Base-by-base conservation (phyloP, 2,113 vertebrate species). In the Hirundichthys speculiger region DNA sequence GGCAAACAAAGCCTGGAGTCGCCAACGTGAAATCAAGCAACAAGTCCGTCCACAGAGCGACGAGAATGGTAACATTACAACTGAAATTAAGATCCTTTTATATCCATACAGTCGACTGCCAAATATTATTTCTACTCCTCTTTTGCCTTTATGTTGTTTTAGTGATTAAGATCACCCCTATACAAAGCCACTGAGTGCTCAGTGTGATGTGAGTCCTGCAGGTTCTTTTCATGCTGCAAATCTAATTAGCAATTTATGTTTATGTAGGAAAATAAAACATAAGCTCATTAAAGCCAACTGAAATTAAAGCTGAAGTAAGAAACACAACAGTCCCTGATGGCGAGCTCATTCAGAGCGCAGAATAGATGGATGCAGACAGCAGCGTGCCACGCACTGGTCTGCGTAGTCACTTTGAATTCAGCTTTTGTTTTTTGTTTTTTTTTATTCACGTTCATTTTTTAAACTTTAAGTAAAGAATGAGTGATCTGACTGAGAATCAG, bases 61-160 rank as follows among this genome's bases (percentile, higher is more conserved):
- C 7, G n/a, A 64, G 22, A 48, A 59, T 24, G 24, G 47, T 11
- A 11, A 5, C 51, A 27, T 15, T 52, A 57, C 16, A 75, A 24
- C 60, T 24, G 10, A 38, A 38, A n/a, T 45, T 19, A 45, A 15
- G 9, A 45, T 9, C 18, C 8, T 18, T 19, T 45, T 11, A 34
- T 34, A 34, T 10, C 11, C 30, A 34, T 34, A 27, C 25, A 34
- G 30, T 45, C 7, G 7, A 45, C 43, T 45, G 43, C 18, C 25
- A 18, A 51, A 34, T 18, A 18, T 19, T 15, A 27, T 63, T 40
- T 49, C 22, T 19, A 30, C 1, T 2, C n/a, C 48, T 62, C 13
- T 34, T 13, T 53, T 39, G 42, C 27, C 13, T 53, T 53, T 13
- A 15, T 27, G 19, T 38, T 39, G 12, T 7, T 64, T 46, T 22